Evolutionary conservation across 2,113 vertebrate species (phyloP), one percentile per base, ranked within the genome.

Genomic region (Dasyprocta punctata): DNA sequence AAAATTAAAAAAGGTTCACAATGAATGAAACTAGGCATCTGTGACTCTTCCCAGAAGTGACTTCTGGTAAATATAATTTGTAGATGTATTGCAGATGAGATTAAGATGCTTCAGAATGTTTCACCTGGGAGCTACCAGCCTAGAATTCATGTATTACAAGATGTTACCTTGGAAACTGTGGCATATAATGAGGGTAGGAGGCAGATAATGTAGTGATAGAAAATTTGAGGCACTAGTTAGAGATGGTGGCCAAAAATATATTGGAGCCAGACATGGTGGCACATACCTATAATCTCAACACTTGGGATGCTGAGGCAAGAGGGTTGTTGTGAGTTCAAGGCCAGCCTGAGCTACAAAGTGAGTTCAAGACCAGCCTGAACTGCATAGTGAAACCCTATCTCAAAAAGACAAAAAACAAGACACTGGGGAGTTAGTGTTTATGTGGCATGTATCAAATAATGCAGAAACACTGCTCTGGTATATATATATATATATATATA

Each of bases 121-220:
- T 97, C 95, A 97, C 95, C 92, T 97, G 87, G 93, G 96, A 97
- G 84, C 85, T 96, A 90, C 92, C 56, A 96, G 92, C 56, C 75
- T 89, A 63, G 89, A 97, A 95, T 92, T 97, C 94, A 90, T 73
- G 87, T 93, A 95, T 95, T 85, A 97, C 85, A 71, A 97, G 84
- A 58, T 95, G 96, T 97, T 97, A 93, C 98, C 97, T 97, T 97
- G 96, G 95, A 86, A 97, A 98, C 97, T 69, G 77, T 93, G 94
- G 89, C 84, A 95, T 65, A 86, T 78, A 97, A 95, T 96, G 75
- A 97, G 84, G 75, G 69, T 92, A 95, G 89, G 69, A 97, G 89
- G 80, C 73, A 97, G 81, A 90, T 96, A 95, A 90, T 95, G 75
- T 90, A 98, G 92, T 95, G 80, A 96, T 36, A 96, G 90, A 93